phyloP scores from a whole-genome alignment of 2,888 invertebrate genomes.

The Entomobrya multifasciata region DNA sequence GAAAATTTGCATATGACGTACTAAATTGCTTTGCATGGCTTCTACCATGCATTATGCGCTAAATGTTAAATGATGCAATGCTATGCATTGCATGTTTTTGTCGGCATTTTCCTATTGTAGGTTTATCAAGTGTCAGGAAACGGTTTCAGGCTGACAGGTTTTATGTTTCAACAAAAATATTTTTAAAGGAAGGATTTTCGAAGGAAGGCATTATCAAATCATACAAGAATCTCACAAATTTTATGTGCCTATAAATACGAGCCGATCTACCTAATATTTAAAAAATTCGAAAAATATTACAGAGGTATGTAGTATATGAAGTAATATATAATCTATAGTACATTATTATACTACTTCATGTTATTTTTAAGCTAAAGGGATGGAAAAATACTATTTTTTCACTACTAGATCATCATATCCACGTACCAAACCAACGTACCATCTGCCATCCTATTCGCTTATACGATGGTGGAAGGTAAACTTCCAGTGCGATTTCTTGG shows the following conservation, averaged over 20 bases:
- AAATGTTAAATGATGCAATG: conserved; percentile 29
- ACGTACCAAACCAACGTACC: conserved; percentile 8
- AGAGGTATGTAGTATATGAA: too few relatives aligned
- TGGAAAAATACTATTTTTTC: too few relatives aligned
- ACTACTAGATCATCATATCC: neutral
- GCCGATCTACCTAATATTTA: too few relatives aligned
- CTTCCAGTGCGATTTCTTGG: conserved; percentile 42
- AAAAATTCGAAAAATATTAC: too few relatives aligned
- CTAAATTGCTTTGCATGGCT: conserved; percentile 24
- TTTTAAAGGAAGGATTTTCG: conserved; percentile 32
- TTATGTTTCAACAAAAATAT: conserved; percentile 55
- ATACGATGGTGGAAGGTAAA: conserved; percentile 21
- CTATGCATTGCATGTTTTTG: neutral
- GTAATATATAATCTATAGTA: neutral
- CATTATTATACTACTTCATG: too few relatives aligned
- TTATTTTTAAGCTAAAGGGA: conserved; percentile 26
- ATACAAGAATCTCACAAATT: neutral
- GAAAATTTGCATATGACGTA: conserved; percentile 28
- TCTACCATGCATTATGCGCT: neutral
- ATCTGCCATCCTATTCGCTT: neutral
- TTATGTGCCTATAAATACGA: conserved; percentile 24
- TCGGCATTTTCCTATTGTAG: neutral
- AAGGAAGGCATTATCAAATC: neutral
- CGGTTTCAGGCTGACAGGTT: conserved; percentile 7
- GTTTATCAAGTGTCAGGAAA: conserved; percentile 31